Base-by-base conservation (phyloP, 2,888 invertebrate genomes). In the Drosophila leonis region DNA sequence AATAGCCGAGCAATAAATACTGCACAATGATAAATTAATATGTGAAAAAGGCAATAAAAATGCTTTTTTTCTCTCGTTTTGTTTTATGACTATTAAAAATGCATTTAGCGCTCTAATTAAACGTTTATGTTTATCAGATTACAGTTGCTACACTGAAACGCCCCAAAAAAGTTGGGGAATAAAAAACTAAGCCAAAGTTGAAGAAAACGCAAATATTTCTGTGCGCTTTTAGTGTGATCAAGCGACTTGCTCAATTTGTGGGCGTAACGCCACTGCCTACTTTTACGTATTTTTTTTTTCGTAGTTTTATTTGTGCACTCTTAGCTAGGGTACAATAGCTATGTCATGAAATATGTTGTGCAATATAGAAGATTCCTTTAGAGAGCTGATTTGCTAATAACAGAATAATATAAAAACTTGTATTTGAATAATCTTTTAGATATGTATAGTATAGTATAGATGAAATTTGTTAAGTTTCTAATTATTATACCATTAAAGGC, bases 41-140 rank as follows among this genome's bases (percentile, higher is more conserved):
- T 82, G 79, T 73, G 61, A 65, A 70, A 72, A 65, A 49, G 51
- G 41, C 73, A 71, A 81, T 73, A 65, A 64, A 77, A 68, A 54
- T 75, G 44, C n/a, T 18, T 29, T 0, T 1, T 35, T 20, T 6
- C 51, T 65, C 52, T 64, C 31, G 18, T 20, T 18, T 33, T 49
- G 15, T 10, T 41, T 35, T 51, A n/a, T 20, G 51, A 49, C 41
- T 37, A 66, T 52, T 42, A 59, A 65, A 68, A 70, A 56, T 69
- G 70, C 77, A 79, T 75, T 88, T 86, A 79, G 65, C 60, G 77
- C 68, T 74, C 78, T 83, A 86, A 86, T 89, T 84, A 84, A 89
- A 85, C 74, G 71, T 72, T 84, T 82, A 72, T 67, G 64, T 46
- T 62, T 79, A 88, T 87, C 85, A 61, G 75, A 82, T 82, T 73